Conservation (phyloP, 2,888 invertebrate genomes). For the Drepanosiphum platanoidis region DNA sequence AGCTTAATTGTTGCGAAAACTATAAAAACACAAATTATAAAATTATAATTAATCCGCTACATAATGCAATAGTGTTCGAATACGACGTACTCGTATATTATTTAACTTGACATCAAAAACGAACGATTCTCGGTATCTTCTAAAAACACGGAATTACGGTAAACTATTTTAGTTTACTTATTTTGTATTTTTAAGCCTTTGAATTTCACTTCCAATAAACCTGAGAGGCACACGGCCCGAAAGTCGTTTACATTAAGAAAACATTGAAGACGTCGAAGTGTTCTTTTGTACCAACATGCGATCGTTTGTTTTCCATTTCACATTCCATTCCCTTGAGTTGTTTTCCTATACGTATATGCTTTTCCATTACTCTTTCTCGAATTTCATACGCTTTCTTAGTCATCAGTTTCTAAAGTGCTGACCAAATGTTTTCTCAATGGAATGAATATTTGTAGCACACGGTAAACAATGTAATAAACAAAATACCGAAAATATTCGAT, state of each 20-base stretch:
- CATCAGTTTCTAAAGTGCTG: constrained; percentile 22
- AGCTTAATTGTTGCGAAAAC: no score
- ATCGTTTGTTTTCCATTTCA: constrained; percentile 49
- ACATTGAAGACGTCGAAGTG: constrained; percentile 44
- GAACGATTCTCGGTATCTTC: neutral
- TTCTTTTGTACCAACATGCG: constrained; percentile 40
- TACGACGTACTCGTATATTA: no score
- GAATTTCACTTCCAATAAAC: constrained; percentile 31
- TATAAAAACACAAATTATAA: neutral
- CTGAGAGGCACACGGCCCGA: constrained; percentile 22
- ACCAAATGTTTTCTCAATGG: constrained; percentile 7
- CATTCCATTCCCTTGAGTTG: constrained; percentile 37
- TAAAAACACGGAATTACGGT: constrained; percentile 22
- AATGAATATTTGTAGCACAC: neutral
- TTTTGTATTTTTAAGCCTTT: constrained; percentile 36
- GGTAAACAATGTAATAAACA: neutral
- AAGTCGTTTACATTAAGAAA: constrained; percentile 37
- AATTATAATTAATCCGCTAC: neutral
- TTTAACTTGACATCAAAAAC: neutral
- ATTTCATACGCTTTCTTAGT: neutral
- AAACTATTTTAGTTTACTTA: constrained; percentile 1
- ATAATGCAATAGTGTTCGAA: no score
- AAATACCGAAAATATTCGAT: no score
- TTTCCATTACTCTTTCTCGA: constrained; percentile 7
- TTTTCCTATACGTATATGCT: constrained; percentile 20